These are phyloP conservation scores for Tachysurus fulvidraco DNA, from an alignment of 2,113 vertebrate genomes.

Conservation along the genomic window DNA sequence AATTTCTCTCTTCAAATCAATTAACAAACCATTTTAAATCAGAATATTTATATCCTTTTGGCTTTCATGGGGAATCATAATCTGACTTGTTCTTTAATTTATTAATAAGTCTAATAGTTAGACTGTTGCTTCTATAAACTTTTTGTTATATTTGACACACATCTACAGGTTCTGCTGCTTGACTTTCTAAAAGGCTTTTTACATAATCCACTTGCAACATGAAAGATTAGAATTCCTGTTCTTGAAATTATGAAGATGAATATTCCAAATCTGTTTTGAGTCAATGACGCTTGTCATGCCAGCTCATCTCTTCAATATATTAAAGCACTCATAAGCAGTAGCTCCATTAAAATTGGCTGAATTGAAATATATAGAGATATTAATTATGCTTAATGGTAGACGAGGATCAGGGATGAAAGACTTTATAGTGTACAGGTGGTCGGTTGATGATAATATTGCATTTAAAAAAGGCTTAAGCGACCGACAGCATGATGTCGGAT, in stretches of 20 bases:
- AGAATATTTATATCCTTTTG: background rate
- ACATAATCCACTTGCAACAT: background rate
- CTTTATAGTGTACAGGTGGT: background rate
- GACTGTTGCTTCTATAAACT: background rate
- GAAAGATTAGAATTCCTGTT: background rate
- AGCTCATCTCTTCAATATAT: slow-evolving; percentile 18
- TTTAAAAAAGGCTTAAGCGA: background rate
- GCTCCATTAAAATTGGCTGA: slow-evolving; percentile 7
- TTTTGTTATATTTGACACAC: background rate
- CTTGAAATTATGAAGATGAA: slow-evolving; percentile 11
- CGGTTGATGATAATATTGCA: background rate
- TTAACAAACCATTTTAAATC: background rate
- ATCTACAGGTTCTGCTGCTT: background rate
- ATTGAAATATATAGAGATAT: slow-evolving; percentile 1
- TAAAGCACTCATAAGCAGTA: background rate
- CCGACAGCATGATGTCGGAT: background rate
- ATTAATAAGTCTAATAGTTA: background rate
- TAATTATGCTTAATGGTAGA: background rate
- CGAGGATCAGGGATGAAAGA: background rate
- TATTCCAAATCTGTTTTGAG: slow-evolving; percentile 15
- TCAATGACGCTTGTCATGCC: slow-evolving; percentile 27
- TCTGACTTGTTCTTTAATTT: background rate
- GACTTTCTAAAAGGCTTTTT: background rate
- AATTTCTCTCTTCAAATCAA: background rate
- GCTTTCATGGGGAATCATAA: too few species aligned